phyloP scores from a whole-genome alignment of 2,888 invertebrate species.

The Ellobium chinense region DNA sequence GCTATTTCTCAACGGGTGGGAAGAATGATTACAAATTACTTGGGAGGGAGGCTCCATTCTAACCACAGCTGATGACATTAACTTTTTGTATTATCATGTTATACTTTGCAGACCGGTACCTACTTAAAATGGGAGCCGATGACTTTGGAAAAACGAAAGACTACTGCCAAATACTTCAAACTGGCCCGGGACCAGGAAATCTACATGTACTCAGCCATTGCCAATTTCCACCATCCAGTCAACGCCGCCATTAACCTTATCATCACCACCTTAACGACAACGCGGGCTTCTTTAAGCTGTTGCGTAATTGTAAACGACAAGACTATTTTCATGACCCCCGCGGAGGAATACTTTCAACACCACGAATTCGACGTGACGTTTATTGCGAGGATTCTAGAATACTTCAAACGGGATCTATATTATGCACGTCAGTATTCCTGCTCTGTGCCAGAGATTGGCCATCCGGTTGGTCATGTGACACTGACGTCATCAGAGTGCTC shows the following conservation, averaged over 20 bases:
- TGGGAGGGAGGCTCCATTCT: too few relatives aligned
- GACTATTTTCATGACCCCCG: slow-evolving; percentile 16
- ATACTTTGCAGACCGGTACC: background rate
- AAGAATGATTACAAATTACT: too few relatives aligned
- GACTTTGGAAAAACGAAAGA: background rate
- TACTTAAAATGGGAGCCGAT: background rate
- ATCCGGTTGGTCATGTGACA: slow-evolving; percentile 33
- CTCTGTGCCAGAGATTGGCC: slow-evolving; percentile 39
- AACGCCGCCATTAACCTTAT: slow-evolving; percentile 43
- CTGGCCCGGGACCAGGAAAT: slow-evolving; percentile 6
- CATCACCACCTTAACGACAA: slow-evolving; percentile 35
- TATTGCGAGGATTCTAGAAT: slow-evolving; percentile 8
- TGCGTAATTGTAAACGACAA: slow-evolving; percentile 28
- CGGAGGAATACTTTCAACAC: slow-evolving; percentile 21
- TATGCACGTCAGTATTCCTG: slow-evolving; percentile 17
- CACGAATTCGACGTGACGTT: slow-evolving; percentile 12
- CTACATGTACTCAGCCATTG: slow-evolving; percentile 49
- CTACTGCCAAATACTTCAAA: background rate
- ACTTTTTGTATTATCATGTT: too few relatives aligned
- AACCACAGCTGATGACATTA: too few relatives aligned
- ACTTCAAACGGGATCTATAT: slow-evolving; percentile 1
- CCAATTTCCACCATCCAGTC: slow-evolving; percentile 28
- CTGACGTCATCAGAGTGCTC: slow-evolving; percentile 36
- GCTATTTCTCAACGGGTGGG: too few relatives aligned
- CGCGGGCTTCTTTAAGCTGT: slow-evolving; percentile 15